Percentiles rank a stretch among this genome's conserved stretches.
These are phyloP conservation scores for Pantherophis alleghaniensis DNA, from an alignment of 2,797 vertebrate species.

Conservation along the genomic window DNA sequence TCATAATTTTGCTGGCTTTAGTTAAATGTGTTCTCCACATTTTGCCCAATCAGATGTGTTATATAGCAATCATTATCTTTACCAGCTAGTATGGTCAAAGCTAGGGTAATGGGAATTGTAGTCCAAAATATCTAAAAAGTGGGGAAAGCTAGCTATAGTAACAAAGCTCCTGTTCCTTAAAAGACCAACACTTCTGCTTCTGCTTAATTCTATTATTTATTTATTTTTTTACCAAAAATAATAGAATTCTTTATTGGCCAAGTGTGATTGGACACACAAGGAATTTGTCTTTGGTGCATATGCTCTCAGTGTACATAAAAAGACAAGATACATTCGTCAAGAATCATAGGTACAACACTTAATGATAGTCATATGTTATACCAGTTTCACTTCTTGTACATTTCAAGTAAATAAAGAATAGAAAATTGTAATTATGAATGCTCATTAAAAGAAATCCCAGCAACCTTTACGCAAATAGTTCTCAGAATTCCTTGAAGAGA, in stretches of 20 bases:
- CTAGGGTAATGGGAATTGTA: background rate
- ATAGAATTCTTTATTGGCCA: no score
- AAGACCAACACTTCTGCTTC: background rate
- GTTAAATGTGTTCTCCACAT: background rate
- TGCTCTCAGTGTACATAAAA: no score
- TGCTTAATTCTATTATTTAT: no score
- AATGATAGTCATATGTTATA: background rate
- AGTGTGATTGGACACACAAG: no score
- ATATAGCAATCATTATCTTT: background rate
- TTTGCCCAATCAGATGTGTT: background rate
- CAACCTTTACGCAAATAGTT: background rate
- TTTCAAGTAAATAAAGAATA: constrained; percentile 16
- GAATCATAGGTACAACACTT: no score
- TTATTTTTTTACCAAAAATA: no score
- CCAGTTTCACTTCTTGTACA: background rate
- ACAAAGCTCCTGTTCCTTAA: background rate
- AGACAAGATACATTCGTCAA: no score
- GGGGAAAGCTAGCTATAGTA: background rate
- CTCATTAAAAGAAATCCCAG: background rate
- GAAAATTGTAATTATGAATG: constrained; percentile 16
- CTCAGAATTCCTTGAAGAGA: background rate
- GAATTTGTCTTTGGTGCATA: no score
- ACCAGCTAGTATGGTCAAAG: background rate
- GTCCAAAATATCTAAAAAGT: background rate
- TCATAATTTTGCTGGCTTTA: background rate